Conservation (phyloP, 2,113 vertebrate species). For the Macquaria ambigua region DNA sequence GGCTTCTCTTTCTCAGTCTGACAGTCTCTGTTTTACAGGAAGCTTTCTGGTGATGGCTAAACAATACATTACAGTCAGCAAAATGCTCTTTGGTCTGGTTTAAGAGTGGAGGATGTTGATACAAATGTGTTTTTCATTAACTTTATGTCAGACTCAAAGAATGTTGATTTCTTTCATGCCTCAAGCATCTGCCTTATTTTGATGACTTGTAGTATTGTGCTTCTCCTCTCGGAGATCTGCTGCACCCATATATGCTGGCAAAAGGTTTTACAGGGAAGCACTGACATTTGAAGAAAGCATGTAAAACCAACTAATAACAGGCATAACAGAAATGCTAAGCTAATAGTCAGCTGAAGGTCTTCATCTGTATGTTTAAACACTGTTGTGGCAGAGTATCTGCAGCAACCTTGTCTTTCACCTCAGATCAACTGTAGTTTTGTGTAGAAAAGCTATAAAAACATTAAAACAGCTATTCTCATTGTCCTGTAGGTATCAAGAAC, state of each 20-base stretch:
- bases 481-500: neutral
- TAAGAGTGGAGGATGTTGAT: slow-evolving; percentile 1
- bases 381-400: neutral
- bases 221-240: neutral
- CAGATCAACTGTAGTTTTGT: neutral
- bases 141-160: slow-evolving; percentile 44
- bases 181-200: slow-evolving; percentile 1
- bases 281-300: slow-evolving; percentile 25
- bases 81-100: neutral
- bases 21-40: slow-evolving; percentile 4
- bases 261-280: slow-evolving; percentile 3
- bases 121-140: slow-evolving; percentile 45
- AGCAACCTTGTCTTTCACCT: neutral
- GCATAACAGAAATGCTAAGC: neutral
- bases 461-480: neutral
- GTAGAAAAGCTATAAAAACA: neutral
- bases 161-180: slow-evolving; percentile 30
- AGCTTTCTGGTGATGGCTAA: neutral
- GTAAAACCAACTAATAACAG: slow-evolving; percentile 2
- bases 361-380: neutral
- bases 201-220: neutral
- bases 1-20: neutral
- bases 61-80: neutral
- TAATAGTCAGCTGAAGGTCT: neutral
- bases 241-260: neutral